These are phyloP conservation scores for Ceraclea dissimilis DNA, from an alignment of 2,888 invertebrate genomes.

Conservation along the genomic window DNA sequence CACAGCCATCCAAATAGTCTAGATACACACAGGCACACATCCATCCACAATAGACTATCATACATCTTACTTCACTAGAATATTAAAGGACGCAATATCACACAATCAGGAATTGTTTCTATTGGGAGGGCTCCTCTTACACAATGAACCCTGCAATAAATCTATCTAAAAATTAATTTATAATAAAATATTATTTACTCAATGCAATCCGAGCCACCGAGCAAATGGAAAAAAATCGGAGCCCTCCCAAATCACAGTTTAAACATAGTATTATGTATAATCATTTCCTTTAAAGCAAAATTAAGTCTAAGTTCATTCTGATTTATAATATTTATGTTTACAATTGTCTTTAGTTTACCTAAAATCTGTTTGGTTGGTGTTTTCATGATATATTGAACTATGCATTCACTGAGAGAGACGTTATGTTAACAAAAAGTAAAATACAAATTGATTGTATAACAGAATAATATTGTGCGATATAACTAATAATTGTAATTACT, in stretches of 20 bases:
- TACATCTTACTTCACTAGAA: slow-evolving; percentile 25
- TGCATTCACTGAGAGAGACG: no score
- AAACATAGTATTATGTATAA: no score
- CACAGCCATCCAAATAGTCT: no score
- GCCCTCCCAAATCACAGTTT: slow-evolving; percentile 47
- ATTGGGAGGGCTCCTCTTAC: slow-evolving; percentile 27
- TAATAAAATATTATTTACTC: slow-evolving; percentile 23
- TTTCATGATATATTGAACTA: no score
- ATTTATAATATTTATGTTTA: not conserved
- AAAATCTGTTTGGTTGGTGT: not conserved
- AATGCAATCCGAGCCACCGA: slow-evolving; percentile 18
- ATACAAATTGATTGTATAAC: no score
- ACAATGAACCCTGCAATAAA: slow-evolving; percentile 25
- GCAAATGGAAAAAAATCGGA: slow-evolving; percentile 29
- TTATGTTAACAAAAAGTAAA: no score
- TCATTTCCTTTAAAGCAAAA: slow-evolving; percentile 26
- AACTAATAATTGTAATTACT: no score
- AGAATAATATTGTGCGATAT: no score
- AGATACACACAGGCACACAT: slow-evolving; percentile 1
- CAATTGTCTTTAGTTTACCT: not conserved
- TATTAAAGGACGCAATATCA: slow-evolving; percentile 28
- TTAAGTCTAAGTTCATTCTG: slow-evolving; percentile 20
- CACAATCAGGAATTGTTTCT: slow-evolving; percentile 27
- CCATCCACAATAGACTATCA: slow-evolving; percentile 19
- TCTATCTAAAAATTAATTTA: slow-evolving; percentile 27